phyloP scores from a whole-genome alignment of 2,113 vertebrate species.

The Trochalopteron elliotii region DNA sequence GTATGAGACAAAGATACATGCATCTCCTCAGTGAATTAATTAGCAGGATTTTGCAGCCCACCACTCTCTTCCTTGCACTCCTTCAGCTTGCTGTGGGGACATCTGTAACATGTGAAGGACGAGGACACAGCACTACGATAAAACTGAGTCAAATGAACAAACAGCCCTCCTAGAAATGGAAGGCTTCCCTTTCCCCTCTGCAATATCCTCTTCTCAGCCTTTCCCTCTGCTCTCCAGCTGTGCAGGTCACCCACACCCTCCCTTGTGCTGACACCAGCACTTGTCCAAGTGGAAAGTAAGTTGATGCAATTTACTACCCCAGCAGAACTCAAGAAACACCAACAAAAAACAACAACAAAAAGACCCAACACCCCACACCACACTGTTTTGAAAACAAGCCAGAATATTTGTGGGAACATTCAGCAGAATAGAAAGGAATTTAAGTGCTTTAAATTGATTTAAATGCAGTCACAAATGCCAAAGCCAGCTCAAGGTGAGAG shows the following conservation, averaged over 20 bases:
- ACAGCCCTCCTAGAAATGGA: neutral
- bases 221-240: neutral
- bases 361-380: neutral
- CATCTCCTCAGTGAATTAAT: neutral
- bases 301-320: neutral
- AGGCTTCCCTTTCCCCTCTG: neutral
- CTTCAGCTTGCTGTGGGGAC: neutral
- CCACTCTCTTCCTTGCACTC: neutral
- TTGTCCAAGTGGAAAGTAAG: neutral
- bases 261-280: neutral
- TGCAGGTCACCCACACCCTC: neutral
- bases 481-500: neutral
- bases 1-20: neutral
- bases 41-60: neutral
- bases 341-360: neutral
- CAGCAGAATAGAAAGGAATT: neutral
- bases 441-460: neutral
- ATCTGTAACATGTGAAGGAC: neutral
- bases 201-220: neutral
- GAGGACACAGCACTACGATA: neutral
- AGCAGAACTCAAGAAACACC: neutral
- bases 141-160: neutral
- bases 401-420: conserved; percentile 5
- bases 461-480: neutral
- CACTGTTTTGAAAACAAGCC: neutral